Evolutionary conservation across 1,140 invertebrate genomes (phyloP).

Genomic region (Cydia splendana): DNA sequence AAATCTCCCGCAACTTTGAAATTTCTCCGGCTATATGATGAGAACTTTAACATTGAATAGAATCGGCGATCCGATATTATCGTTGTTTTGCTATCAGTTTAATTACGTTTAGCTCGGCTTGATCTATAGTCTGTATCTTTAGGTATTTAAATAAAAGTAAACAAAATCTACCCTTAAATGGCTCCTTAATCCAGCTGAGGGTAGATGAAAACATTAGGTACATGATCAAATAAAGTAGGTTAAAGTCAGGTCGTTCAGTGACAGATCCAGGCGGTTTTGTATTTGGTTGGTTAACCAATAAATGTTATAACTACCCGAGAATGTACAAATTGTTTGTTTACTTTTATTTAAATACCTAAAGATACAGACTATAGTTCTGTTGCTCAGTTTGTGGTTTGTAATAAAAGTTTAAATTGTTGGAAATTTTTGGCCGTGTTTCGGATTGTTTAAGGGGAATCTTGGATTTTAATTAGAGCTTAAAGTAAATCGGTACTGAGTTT

Average conservation of each 20-base stretch:
- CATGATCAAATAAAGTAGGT: no score
- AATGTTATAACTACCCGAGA: no score
- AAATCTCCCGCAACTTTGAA: conserved; percentile 56
- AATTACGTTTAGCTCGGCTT: not conserved
- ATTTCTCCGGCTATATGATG: conserved; percentile 44
- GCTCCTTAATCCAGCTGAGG: no score
- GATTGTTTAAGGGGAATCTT: not conserved
- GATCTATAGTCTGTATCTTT: not conserved
- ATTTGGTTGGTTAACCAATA: no score
- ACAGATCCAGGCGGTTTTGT: no score
- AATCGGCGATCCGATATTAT: conserved; percentile 49
- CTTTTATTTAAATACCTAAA: no score
- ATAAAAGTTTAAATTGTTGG: conserved; percentile 7
- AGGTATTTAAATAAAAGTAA: no score
- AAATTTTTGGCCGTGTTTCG: conserved; percentile 6
- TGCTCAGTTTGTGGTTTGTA: conserved; percentile 17
- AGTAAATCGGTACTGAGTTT: not conserved
- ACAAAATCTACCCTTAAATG: no score
- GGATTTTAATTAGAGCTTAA: conserved; percentile 7
- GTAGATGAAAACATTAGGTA: no score
- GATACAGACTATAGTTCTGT: not conserved
- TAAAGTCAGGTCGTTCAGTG: no score
- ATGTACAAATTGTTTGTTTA: no score
- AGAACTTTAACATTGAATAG: conserved; percentile 56
- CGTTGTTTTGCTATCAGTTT: conserved; percentile 26